Evolutionary conservation across 1,140 invertebrate species (phyloP).

Genomic region (Trichoplusia ni): DNA sequence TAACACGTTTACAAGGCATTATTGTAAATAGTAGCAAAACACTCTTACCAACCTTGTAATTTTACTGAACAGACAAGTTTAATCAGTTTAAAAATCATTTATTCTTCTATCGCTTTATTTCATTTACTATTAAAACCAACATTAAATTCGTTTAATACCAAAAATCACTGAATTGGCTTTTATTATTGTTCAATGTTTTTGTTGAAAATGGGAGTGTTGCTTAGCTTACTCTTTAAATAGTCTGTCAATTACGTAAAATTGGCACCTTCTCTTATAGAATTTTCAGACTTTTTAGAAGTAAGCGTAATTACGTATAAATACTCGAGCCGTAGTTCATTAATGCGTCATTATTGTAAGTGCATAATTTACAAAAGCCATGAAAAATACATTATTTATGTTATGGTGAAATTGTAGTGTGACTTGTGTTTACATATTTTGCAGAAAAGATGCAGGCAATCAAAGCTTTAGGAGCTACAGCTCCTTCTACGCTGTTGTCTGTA

Average conservation of each 20-base stretch:
- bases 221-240: slow-evolving; percentile 4
- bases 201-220: too few relatives aligned
- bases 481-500: slow-evolving; percentile 58
- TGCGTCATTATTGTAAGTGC: slow-evolving; percentile 14
- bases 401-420: not conserved
- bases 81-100: too few relatives aligned
- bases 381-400: not conserved
- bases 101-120: too few relatives aligned
- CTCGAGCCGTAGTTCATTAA: not conserved
- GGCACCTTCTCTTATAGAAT: slow-evolving; percentile 12
- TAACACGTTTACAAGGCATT: too few relatives aligned
- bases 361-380: not conserved
- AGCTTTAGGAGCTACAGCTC: slow-evolving; percentile 62
- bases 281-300: slow-evolving; percentile 32
- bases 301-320: slow-evolving; percentile 13
- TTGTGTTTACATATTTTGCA: slow-evolving; percentile 42
- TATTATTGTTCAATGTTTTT: too few relatives aligned
- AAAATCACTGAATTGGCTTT: too few relatives aligned
- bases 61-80: too few relatives aligned
- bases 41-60: too few relatives aligned
- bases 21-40: too few relatives aligned
- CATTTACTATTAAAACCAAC: too few relatives aligned
- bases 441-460: slow-evolving; percentile 73
- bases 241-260: slow-evolving; percentile 42
- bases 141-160: too few relatives aligned